A percentile compares a stretch with the other conserved stretches of the same genome.
phyloP scores from a whole-genome alignment of 2,113 vertebrate species.

The Zapornia atra region DNA sequence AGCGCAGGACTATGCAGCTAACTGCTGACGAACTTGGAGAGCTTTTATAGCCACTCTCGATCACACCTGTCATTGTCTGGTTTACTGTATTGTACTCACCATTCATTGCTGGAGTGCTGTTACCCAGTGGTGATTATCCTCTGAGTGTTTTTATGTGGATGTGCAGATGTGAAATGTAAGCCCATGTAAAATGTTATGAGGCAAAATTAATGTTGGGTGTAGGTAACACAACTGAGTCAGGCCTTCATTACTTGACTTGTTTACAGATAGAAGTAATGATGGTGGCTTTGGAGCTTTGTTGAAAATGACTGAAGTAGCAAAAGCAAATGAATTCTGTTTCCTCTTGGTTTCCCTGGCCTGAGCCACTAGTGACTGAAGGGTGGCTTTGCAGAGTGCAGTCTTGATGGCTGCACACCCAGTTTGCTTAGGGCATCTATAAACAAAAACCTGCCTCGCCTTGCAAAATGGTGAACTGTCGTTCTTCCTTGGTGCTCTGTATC shows the following conservation, averaged over 20 bases:
- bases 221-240: background rate
- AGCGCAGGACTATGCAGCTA: background rate
- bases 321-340: background rate
- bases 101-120: background rate
- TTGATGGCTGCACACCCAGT: background rate
- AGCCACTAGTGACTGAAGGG: background rate
- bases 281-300: background rate
- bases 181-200: background rate
- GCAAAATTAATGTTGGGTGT: background rate
- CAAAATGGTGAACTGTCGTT: background rate
- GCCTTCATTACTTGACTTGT: background rate
- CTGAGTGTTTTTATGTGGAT: background rate
- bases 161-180: background rate
- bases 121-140: background rate
- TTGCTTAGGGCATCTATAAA: background rate
- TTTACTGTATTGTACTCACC: background rate
- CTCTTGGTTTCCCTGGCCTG: background rate
- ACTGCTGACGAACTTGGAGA: background rate
- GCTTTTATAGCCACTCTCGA: background rate
- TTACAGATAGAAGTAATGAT: background rate
- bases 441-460: background rate
- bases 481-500: background rate
- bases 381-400: background rate
- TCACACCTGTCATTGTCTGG: background rate
- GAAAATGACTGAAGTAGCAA: background rate